Base-by-base conservation (phyloP, 2,113 vertebrate genomes). In the Channa maculata region DNA sequence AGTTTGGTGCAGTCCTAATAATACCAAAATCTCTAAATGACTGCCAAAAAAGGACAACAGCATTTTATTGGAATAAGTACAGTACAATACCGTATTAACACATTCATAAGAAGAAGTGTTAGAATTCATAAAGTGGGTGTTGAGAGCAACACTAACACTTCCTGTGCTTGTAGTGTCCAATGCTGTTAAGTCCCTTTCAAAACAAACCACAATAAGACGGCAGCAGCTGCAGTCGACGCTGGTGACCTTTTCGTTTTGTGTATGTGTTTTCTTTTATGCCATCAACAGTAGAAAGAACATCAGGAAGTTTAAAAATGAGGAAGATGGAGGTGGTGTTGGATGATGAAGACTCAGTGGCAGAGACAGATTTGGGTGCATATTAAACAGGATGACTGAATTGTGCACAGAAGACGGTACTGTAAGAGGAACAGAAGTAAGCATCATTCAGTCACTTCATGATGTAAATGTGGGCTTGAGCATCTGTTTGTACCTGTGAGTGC, bases 291-390 rank as follows among this genome's bases (percentile, higher is more conserved):
- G 57, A 66, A 57, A 52, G 49, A 65, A 58, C 3, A 12, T 72
- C 61, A 75, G 54, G 55, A 39, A 73, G 55, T 63, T 67, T 78
- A 11, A 84, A 79, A 75, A 66, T 58, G 75, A 65, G 59, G 59
- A 62, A 75, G 66, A 43, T 24, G 6, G 79, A 78, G 74, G 50
- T 60, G 79, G 80, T 68, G 65, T 68, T 39, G 14, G 53, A 69
- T 11, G 71, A 76, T 59, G 79, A 59, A 44, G 85, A 58, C 71
- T 68, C 9, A 2, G 55, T 53, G 80, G 75, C 66, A 54, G 78
- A 77, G 88, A 90, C 91, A 92, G 89, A 89, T 92, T 91, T 91
- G 79, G 41, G 69, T 84, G 91, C 86, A 92, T 93, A 90, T 88
- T 90, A 91, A 93, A 71, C 57, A 89, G 85, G 59, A 78, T 88